Base-by-base conservation (phyloP, 1,140 invertebrate species). In the Spodoptera frugiperda region DNA sequence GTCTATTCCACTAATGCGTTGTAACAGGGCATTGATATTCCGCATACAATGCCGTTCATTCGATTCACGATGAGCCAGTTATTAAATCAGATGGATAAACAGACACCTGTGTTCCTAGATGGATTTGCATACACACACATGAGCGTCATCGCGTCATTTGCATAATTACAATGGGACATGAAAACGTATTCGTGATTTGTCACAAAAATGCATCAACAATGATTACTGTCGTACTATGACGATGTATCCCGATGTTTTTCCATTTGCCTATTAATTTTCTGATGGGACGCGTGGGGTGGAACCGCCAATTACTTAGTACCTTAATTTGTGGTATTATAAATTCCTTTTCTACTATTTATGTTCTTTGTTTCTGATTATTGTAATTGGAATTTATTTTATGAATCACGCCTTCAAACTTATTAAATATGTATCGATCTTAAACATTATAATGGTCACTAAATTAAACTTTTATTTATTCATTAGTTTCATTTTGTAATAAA, bases 1-100 rank as follows among this genome's bases (percentile, higher is more conserved):
- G 83, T 87, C 87, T 91, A 90, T 88, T 84, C 79, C 85, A 82
- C 85, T 91, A 91, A 91, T 89, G 87, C 87, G 82, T 85, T 86
- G 86, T 82, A 84, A 79, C 82, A 82, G 76, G 78, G 81, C 84
- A 92, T 91, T 90, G 88, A 89, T 90, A 91, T 90, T 92, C 88
- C 76, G 84, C 79, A 83, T 80, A 89, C 88, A 84, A 80, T 74
- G 76, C 59, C 78, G 83, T 81, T 81, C 84, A 89, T 86, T 89
- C 86, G 87, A 88, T 87, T 84, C 83, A 80, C 86, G 85, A 89
- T 89, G 84, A 89, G 86, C 84, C 83, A 86, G 87, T 90, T 90
- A 90, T 91, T 90, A 90, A 90, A 91, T 90, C 88, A 89, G 84
- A 83, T 84, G 85, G 83, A 84, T 88, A 91, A 90, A 89, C 86